Percentiles rank a stretch among this genome's conserved stretches.
phyloP scores from a whole-genome alignment of 1,140 invertebrate species.

The Drosophila truncata region DNA sequence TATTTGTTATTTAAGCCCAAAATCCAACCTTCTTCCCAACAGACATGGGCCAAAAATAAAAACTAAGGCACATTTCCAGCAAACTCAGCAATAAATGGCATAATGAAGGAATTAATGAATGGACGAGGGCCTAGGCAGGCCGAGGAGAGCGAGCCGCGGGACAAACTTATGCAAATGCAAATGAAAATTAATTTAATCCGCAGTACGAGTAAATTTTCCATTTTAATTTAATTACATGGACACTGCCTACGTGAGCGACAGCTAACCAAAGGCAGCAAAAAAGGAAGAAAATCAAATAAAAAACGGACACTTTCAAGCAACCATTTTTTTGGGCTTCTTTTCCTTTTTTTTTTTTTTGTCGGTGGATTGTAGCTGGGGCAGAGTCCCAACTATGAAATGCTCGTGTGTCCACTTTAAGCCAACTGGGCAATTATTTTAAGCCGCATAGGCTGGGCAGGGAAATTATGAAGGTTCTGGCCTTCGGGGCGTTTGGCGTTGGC shows the following conservation, averaged over 20 bases:
- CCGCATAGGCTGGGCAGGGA: constrained; percentile 48
- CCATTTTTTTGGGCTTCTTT: constrained; percentile 48
- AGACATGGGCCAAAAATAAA: constrained; percentile 50
- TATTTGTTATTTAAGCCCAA: no score
- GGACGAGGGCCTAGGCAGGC: constrained; percentile 24
- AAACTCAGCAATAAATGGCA: constrained; percentile 73
- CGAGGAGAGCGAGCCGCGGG: not conserved
- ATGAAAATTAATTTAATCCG: constrained; percentile 85
- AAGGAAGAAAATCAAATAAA: constrained; percentile 51
- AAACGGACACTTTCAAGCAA: constrained; percentile 59
- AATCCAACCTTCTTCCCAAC: not conserved
- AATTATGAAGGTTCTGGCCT: constrained; percentile 75
- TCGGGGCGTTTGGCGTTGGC: not conserved
- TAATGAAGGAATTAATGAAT: constrained; percentile 80
- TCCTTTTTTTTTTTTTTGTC: constrained; percentile 25
- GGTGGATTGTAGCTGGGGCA: constrained; percentile 1
- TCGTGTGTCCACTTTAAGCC: constrained; percentile 66
- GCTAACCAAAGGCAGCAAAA: constrained; percentile 66
- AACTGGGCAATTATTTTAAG: constrained; percentile 75
- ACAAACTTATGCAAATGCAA: constrained; percentile 82
- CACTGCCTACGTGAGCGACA: constrained; percentile 84
- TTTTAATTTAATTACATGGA: constrained; percentile 85
- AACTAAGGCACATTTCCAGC: constrained; percentile 68
- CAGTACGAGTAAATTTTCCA: constrained; percentile 84
- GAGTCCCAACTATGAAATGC: constrained; percentile 55